Base-by-base conservation (phyloP, 2,888 invertebrate species). In the Apodemia zela region DNA sequence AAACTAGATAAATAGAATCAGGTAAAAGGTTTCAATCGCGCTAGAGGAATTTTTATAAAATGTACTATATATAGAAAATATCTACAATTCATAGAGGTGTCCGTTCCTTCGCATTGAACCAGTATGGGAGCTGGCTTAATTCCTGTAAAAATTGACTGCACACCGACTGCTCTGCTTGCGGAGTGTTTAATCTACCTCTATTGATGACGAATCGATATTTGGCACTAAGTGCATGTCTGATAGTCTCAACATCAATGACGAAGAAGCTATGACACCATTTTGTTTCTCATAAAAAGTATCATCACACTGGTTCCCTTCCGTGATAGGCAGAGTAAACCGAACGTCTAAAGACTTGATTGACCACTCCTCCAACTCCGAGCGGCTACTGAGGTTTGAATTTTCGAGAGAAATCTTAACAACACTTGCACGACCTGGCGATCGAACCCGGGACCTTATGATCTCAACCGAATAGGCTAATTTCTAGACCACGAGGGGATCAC, bases 91-190 rank as follows among this genome's bases (percentile, higher is more conserved):
- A 0, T 4, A 11, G 66, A 77, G 88, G 79, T 79, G 89, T 90
- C 89, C 89, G 82, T 87, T 77, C 87, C 90, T 89, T 77, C 88
- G 81, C 83, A 83, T 84, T 75, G 58, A 84, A 75, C 82, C 85
- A 88, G 89, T 81, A 1, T 29, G 69, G 82, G 86, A 85, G 79
- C 89, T 88, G 85, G 82, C 64, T 66, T 68, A 68, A 84, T 6
- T 86, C 82, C 79, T 69, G 68, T 63, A 49, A 62, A 63, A 10
- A 63, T 64, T 25, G 58, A 57, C 49, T 25, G 15, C 60, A 66
- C 60, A 64, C 60, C 25, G 25, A 25, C 25, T 61, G 64, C 51
- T 58, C 65, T 66, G 65, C 67, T 66, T 65, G 66, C 66, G 59
- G 71, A 70, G 73, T 69, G 72, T 75, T 73, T 69, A 72, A 70